Evolutionary conservation across 2,888 invertebrate species (phyloP), one percentile per base, ranked within the genome.

Genomic region (Syrphus vitripennis): DNA sequence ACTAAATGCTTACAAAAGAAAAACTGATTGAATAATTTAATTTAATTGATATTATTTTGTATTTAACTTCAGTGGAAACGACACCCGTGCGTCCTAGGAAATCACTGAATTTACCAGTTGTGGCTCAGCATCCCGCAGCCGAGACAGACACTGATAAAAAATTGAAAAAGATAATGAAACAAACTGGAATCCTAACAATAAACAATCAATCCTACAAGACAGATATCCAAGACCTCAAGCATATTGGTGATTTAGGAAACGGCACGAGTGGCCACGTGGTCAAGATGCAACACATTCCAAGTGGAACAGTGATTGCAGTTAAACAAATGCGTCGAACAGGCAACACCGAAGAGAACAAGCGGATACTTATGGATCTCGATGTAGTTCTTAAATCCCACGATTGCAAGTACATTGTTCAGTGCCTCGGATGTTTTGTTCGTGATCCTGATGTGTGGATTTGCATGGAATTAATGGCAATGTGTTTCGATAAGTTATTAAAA

Each of bases 381-480:
- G 99, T 99, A 61, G 98, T 99, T 77, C 95, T 98, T n/a, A 97
- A 98, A 88, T 98, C 98, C 24, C 97, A 98, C 90, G 98, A 98
- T 93, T 99, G 99, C 93, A 97, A 97, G 42, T 98, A 97, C 93
- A 99, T 99, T 89, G 99, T 99, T 89, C 95, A 98, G 91, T 99
- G 99, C 92, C 94, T 98, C 90, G 99, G 99, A 50, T 99, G 98
- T 93, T 99, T 99, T 93, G 98, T 99, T 74, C 98, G 98, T 0
- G 97, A 98, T 91, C 96, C 97, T 1, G 98, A 99, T 92, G 99
- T 99, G 0, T 99, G 99, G 98, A 99, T 99, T 91, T 99, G 99
- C 92, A 99, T 99, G 99, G 99, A 99, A 93, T 94, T 99, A 88
- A 99, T 99, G 99, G 96, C 98, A 14, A 98, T 98, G 21, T 99